Evolutionary conservation across 2,797 vertebrate species (phyloP), one percentile per base, ranked within the genome.

Genomic region (Hippopotamyrus pictus): DNA sequence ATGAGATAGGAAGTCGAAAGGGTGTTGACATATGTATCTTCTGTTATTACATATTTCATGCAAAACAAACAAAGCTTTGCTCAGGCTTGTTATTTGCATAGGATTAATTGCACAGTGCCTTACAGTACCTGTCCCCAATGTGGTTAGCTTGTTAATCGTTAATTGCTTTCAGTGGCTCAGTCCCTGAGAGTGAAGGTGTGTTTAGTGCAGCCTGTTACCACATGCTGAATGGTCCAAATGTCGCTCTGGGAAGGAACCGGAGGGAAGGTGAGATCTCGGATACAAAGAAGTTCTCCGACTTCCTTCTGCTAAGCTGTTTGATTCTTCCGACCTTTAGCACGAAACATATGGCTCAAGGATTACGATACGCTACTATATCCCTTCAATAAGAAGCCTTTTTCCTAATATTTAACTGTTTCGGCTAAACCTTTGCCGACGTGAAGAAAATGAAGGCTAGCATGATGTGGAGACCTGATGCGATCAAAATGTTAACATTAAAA

Each of bases 61-160:
- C 29, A 41, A 41, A 57, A 22, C 29, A 37, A 54, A 57, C 17
- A 87, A 29, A 87, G 14, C 29, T 11, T 87, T 87, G 9, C 19
- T 59, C 14, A 37, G 57, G 29, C 25, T 33, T 1, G 17, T 65
- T 44, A 84, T 83, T 89, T 84, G 53, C 88, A 62, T 7, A 37
- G 41, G 3, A 37, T 86, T 73, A 19, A 29, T 29, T 69, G 57
- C 25, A 53, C 54, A 84, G 53, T 85, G 11, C 53, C 25, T 9
- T 8, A 4, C 22, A 48, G 82, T 85, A 44, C 29, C 53, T 17
- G 44, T 48, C 41, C 76, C 41, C 44, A 11, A 50, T 48, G 82
- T 89, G 53, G 82, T 69, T 86, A 50, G 82, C 82, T 48, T 65
- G 53, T 82, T 89, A 89, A 89, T 51, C 83, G 22, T 73, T 73